Evolutionary conservation across 2,113 vertebrate species (phyloP), one percentile per base, ranked within the genome.

Genomic region (Vulpes lagopus): DNA sequence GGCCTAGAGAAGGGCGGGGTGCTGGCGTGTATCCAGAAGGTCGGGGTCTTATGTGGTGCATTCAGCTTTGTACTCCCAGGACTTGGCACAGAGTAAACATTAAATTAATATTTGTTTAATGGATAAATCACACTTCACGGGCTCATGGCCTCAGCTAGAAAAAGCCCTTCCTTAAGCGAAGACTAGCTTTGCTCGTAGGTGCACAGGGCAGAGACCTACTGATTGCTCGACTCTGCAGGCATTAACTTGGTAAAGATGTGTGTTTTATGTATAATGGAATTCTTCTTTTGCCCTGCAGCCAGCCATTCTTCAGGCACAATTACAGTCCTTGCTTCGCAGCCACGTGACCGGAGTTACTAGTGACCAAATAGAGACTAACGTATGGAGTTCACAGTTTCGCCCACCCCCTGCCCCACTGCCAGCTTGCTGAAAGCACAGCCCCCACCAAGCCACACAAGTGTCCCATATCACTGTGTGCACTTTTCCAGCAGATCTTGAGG

Each of bases 41-140:
- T 4, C 0, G 0, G 5, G 53, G 11, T 6, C 60, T 12, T 38
- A 11, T 14, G 51, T 38, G 69, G n/a, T 11, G 8, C 22, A 8
- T 71, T 78, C 11, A 19, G 49, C 60, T 55, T 15, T 55, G 12
- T 32, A 15, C 25, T 78, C 79, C 64, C 38, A 8, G 55, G 25
- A n/a, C 51, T 14, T 84, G 60, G 81, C 83, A 69, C 53, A 55
- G 67, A 49, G 23, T 49, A 35, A 65, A 27, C 64, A n/a, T 25
- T 23, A 43, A 60, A 38, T 69, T 22, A 23, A 10, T n/a, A 30
- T 10, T 51, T 89, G 67, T 43, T 60, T 23, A 71, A 57, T 14
- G 83, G 76, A 53, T 20, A 32, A 78, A 25, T 51, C 32, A 8
- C 35, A 60, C 3, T 23, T 67, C 10, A 11, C 8, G 38, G 11